Base-by-base conservation (phyloP, 2,888 invertebrate genomes). In the Drosophila vallismaia region DNA sequence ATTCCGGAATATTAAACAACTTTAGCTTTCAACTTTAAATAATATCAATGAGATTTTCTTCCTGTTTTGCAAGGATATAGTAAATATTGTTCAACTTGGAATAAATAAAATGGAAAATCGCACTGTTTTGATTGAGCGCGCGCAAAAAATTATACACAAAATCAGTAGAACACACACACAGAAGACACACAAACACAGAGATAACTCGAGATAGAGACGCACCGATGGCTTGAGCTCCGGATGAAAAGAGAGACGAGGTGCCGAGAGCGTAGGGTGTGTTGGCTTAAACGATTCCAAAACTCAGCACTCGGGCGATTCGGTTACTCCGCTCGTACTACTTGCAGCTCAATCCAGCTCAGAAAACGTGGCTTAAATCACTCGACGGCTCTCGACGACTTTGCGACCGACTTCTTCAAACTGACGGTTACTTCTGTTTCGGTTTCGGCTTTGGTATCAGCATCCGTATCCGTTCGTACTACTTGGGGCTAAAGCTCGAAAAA, bases 111-210 rank as follows among this genome's bases (percentile, higher is more conserved):
- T 24, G 9, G 24, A 44, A 44, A 44, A 44, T 24, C 24, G 71
- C 62, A 46, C 79, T 82, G 82, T 83, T 83, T 83, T 87, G 82
- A 83, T 83, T 83, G 88, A 86, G 82, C 82, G 82, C 82, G 82
- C 82, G 88, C 88, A 83, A 83, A 87, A 82, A 87, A 85, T 79
- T 85, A 83, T 83, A 83, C 86, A 83, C 86, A 87, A 83, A 87
- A 87, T 77, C 69, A 60, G 68, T 59, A 72, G 46, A 55, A 72
- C 60, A 67, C 69, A 67, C 63, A 79, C 33, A 64, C 40, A 54
- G 76, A 59, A 72, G 7, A 49, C 31, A 57, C 48, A 68, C 42
- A 33, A 1, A 19, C 19, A 2, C 1, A 19, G 19, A 51, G 56
- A 52, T 36, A 46, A 38, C 40, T 49, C 52, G 56, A 51, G 52